Percentiles rank a stretch among this genome's conserved stretches.
phyloP scores from a whole-genome alignment of 2,113 vertebrate genomes.

The Phaethornis superciliosus region DNA sequence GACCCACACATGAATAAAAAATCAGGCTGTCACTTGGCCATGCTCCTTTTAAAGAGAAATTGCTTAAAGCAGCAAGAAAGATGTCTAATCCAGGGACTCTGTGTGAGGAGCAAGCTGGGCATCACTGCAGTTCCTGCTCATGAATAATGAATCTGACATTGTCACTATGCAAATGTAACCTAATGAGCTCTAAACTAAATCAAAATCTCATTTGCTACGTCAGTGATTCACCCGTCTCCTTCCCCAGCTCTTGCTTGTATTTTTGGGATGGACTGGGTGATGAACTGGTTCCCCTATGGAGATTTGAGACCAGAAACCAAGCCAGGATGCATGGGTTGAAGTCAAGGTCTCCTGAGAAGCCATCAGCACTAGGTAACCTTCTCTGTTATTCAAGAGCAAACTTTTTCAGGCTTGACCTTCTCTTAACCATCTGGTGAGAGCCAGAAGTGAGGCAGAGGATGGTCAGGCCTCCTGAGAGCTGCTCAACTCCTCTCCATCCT shows the following conservation, averaged over 20 bases:
- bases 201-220: slow-evolving; percentile 6
- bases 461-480: rapidly evolving
- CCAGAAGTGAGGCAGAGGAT: not conserved
- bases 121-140: slow-evolving; percentile 56
- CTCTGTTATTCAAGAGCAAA: not conserved
- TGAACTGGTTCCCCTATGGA: not conserved
- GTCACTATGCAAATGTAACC: slow-evolving; percentile 58
- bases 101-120: not conserved
- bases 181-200: slow-evolving; percentile 48
- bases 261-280: not conserved
- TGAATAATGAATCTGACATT: slow-evolving; percentile 71
- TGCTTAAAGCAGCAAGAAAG: slow-evolving; percentile 58
- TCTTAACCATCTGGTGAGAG: not conserved
- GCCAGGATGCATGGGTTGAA: not conserved
- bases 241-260: slow-evolving; percentile 2
- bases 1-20: slow-evolving; percentile 53
- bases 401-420: not conserved
- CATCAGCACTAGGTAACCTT: not conserved
- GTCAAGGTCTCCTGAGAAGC: not conserved
- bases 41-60: slow-evolving; percentile 44
- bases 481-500: not conserved
- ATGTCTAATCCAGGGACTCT: slow-evolving; percentile 35
- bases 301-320: not conserved
- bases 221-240: slow-evolving; percentile 42
- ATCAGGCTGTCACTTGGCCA: slow-evolving; percentile 32